Evolutionary conservation across 2,113 vertebrate genomes (phyloP), one percentile per base, ranked within the genome.

Genomic region (Lethenteron reissneri): DNA sequence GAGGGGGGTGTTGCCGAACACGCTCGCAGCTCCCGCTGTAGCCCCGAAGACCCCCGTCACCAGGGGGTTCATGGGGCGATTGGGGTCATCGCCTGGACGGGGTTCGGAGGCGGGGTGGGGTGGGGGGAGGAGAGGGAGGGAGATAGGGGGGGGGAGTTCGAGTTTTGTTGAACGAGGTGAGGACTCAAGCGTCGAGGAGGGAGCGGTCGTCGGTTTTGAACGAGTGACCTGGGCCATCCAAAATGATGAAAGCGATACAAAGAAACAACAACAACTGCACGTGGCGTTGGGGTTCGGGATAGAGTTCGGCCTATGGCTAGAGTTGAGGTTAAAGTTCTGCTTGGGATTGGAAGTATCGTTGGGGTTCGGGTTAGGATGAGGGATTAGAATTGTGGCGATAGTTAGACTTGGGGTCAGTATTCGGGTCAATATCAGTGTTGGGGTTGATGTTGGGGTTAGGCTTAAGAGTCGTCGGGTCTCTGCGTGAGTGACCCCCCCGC

Each of bases 1-100:
- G 58, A 97, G 75, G 0, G 91, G 91, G 0, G 91, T 97, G 81
- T 95, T 97, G 71, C 92, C 92, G 1, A 97, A 96, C 70, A 97
- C 90, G 10, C 92, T 96, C 0, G 90, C 88, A 8, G 91, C 91
- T 17, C 91, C 90, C 0, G 90, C 92, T 0, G 84, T 60, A 3
- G 86, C 90, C 71, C 92, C 92, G 11, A 96, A 92, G 6, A 75
- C 6, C 3, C 89, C 92, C 0, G 90, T 95, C 73, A 97, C 1
- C 0, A 96, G 58, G 0, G 90, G 92, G 71, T 95, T 88, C 57
- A 96, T 87, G 11, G 78, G 74, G 75, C 84, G 92, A 78, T 86
- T 83, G 72, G 85, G 86, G 76, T 90, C 71, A 7, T 91, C 86
- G 11, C 89, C 91, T 97, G 71, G 19, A 68, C n/a, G 25, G 41